These are phyloP conservation scores for Chalcosyrphus nemorum DNA, from an alignment of 2,888 invertebrate genomes.

Conservation along the genomic window DNA sequence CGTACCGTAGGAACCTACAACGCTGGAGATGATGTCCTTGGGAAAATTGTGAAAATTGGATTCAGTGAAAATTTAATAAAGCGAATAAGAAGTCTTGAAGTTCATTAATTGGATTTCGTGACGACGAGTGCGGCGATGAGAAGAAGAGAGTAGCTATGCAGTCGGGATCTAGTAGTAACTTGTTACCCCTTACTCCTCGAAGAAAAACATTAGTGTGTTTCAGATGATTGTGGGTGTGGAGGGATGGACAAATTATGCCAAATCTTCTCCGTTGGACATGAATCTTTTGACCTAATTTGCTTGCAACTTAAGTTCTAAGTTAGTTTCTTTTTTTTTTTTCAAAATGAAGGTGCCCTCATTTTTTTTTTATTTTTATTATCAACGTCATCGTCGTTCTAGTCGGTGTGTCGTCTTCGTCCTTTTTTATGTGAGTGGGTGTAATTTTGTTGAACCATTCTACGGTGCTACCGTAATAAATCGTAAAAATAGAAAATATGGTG, in stretches of 20 bases:
- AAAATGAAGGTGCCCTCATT: too few species aligned
- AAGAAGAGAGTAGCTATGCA: too few species aligned
- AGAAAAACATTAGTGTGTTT: background rate
- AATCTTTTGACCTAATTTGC: constrained; percentile 39
- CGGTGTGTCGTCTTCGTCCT: background rate
- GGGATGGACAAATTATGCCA: background rate
- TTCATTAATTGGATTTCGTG: constrained; percentile 51
- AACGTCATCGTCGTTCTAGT: background rate
- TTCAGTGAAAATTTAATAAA: constrained; percentile 57
- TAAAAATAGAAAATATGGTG: constrained; percentile 34
- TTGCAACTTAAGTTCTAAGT: constrained; percentile 26
- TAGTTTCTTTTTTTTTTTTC: constrained; percentile 1
- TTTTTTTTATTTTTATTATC: constrained; percentile 7
- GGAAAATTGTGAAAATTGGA: constrained; percentile 27
- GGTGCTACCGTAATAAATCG: constrained; percentile 3
- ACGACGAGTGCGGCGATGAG: background rate
- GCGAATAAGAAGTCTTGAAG: constrained; percentile 46
- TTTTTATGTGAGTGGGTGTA: background rate
- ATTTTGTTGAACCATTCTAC: background rate
- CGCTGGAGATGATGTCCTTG: background rate
- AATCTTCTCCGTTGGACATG: background rate
- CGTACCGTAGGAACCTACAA: too few species aligned
- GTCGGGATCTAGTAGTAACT: constrained; percentile 1
- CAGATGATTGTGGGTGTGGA: background rate
- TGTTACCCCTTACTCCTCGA: background rate